Evolutionary conservation across 2,888 invertebrate species (phyloP), one percentile per base, ranked within the genome.

Genomic region (Archips xylosteana): DNA sequence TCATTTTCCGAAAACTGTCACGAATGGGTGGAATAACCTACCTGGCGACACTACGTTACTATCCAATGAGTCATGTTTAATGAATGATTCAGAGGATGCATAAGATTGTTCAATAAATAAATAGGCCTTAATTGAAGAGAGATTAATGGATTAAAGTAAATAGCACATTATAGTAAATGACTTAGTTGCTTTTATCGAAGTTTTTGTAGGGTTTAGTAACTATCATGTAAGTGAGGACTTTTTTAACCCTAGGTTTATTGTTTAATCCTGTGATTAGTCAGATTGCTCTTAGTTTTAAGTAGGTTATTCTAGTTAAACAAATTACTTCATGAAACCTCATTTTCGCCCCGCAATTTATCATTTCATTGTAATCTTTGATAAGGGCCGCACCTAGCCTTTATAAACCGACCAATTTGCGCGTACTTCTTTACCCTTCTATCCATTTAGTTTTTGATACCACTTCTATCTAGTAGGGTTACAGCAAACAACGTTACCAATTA

Each of bases 401-500:
- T 83, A 83, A 83, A 75, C 76, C 79, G 71, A 76, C 79, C 77
- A 85, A 86, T 84, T 76, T 78, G 70, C 78, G 74, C 76, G 79
- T 49, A 74, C 70, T 32, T n/a, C 60, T 42, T 71, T 59, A 49
- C 54, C 54, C 13, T 39, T 10, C 34, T 36, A n/a, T 64, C 36
- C 69, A 51, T 75, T 68, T 15, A 65, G 34, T 42, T 54, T 54
- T 66, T 0, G 75, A 32, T 45, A 63, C 74, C 82, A 79, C 77
- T 81, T 80, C 49, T 77, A 82, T 77, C 75, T 64, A 63, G 81
- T 75, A 74, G 83, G 85, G 79, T 88, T 82, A 78, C 77, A 75
- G 73, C 81, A 85, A 84, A 85, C 80, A 75, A 66, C 79, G 81
- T 82, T 81, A 81, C 83, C 85, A 90, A 91, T 90, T 91, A 90